Evolutionary conservation across 2,113 vertebrate species (phyloP).

Genomic region (Nesospiza acunhae): DNA sequence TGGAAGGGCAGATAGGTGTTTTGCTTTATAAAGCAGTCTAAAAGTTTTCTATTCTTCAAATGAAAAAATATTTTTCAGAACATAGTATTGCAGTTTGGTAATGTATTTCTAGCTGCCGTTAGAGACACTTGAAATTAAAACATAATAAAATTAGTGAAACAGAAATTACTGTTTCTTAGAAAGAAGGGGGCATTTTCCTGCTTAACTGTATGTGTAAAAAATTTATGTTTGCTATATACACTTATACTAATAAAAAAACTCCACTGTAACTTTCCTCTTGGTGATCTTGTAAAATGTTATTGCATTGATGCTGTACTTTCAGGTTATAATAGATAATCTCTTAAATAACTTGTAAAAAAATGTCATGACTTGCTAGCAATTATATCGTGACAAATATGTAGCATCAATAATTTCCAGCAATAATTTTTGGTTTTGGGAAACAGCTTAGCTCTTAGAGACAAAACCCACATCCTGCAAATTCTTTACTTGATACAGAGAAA

Average conservation of each 20-base stretch:
- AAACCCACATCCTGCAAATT: not conserved
- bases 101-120: constrained; percentile 6
- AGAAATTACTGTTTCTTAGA: not conserved
- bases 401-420: not conserved
- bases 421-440: not conserved
- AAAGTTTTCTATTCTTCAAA: constrained; percentile 38
- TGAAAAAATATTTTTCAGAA: constrained; percentile 37
- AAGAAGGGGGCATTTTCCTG: not conserved
- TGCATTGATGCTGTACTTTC: not conserved
- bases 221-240: not conserved
- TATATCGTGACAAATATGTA: not conserved
- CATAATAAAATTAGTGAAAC: not conserved
- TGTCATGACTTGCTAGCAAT: not conserved
- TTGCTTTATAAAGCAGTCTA: constrained; percentile 11
- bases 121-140: constrained; percentile 3
- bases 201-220: not conserved
- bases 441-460: not conserved
- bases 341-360: not conserved
- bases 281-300: not conserved
- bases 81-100: constrained; percentile 7
- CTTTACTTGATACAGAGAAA: not conserved
- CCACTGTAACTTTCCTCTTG: not conserved
- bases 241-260: not conserved
- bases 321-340: not conserved
- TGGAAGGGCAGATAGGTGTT: constrained; percentile 29